A percentile compares a stretch with the other conserved stretches of the same genome.
phyloP scores from a whole-genome alignment of 2,797 vertebrate genomes.

The Nothura maculosa region DNA sequence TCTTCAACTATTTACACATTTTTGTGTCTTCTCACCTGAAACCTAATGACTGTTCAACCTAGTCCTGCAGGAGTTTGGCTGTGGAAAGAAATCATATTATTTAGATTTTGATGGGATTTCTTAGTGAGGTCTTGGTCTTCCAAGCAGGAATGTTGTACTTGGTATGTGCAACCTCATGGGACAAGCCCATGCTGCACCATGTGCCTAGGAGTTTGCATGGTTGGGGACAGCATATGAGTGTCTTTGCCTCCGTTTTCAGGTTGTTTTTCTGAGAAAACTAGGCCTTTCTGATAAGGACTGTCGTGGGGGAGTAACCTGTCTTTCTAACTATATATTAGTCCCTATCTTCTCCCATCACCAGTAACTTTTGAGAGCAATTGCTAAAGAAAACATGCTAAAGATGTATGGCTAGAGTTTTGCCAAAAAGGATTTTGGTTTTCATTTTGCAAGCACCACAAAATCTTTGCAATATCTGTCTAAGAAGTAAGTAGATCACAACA shows the following conservation, averaged over 20 bases:
- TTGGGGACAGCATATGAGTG: neutral
- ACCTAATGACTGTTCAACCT: neutral
- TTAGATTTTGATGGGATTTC: neutral
- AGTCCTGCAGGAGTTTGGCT: neutral
- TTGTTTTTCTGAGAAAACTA: neutral
- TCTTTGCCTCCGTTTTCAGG: neutral
- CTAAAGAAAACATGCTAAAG: neutral
- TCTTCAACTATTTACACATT: neutral
- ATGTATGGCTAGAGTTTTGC: fast-evolving
- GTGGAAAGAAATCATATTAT: neutral
- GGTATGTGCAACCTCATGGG: neutral
- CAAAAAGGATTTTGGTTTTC: neutral
- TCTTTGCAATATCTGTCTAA: neutral
- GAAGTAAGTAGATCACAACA: neutral
- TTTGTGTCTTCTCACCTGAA: neutral
- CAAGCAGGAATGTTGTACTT: neutral
- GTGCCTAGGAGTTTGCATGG: neutral
- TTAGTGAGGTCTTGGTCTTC: neutral
- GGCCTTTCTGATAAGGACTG: neutral
- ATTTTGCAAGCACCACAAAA: neutral
- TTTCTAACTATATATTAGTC: neutral
- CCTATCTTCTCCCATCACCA: neutral
- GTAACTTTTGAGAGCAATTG: neutral
- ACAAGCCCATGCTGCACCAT: neutral
- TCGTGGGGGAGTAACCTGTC: neutral